Evolutionary conservation across 2,113 vertebrate species (phyloP).

Genomic region (Pachypanchax playfairii): DNA sequence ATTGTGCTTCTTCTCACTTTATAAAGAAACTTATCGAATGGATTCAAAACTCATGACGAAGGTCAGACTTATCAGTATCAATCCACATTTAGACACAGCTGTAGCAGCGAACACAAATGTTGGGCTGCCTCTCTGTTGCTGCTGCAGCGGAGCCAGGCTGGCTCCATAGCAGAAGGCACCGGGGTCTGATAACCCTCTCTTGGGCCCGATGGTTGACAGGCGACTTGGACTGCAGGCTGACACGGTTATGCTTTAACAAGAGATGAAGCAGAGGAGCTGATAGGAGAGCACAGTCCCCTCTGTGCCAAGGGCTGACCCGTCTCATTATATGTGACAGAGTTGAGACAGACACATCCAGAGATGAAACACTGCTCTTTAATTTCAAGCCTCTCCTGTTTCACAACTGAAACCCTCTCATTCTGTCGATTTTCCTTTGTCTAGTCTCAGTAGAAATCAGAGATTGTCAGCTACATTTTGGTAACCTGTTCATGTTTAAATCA

Average conservation of each 20-base stretch:
- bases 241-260: conserved; percentile 58
- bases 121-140: conserved; percentile 17
- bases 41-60: conserved; percentile 22
- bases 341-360: conserved; percentile 61
- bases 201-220: conserved; percentile 62
- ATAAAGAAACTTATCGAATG: conserved; percentile 1
- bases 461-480: conserved; percentile 1
- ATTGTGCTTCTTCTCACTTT: conserved; percentile 1
- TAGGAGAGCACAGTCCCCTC: conserved; percentile 53
- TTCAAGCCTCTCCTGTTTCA: conserved; percentile 70
- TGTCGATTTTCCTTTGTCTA: conserved; percentile 5
- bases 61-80: conserved; percentile 34
- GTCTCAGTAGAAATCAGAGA: conserved; percentile 18
- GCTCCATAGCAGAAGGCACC: conserved; percentile 42
- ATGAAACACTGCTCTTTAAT: conserved; percentile 70
- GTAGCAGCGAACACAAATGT: conserved; percentile 13
- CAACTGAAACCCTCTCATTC: conserved; percentile 21
- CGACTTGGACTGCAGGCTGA: conserved; percentile 46
- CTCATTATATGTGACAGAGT: conserved; percentile 68
- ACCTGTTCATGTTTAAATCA: conserved; percentile 7
- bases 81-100: conserved; percentile 34
- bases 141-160: conserved; percentile 23
- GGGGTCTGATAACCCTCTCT: conserved; percentile 61
- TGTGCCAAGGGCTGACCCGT: conserved; percentile 59
- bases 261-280: conserved; percentile 61